Evolutionary conservation across 2,113 vertebrate genomes (phyloP).

Genomic region (Henicopernis longicauda): DNA sequence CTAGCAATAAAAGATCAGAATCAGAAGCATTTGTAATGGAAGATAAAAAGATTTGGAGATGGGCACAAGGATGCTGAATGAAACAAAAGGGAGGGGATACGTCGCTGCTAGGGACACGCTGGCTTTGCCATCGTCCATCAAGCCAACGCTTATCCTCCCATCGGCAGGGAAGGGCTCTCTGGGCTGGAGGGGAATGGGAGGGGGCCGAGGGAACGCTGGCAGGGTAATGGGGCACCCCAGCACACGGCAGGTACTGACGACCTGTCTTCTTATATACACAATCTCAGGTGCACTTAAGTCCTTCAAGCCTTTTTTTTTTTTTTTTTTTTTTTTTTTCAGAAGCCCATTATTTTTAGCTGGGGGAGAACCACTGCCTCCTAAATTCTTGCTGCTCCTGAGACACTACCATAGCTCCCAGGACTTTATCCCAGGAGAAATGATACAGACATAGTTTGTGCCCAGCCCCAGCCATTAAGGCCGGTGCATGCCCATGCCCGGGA

Average conservation of each 20-base stretch:
- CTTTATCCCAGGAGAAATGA: neutral
- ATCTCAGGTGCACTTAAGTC: neutral
- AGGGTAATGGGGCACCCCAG: neutral
- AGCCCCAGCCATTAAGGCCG: neutral
- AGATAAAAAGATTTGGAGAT: neutral
- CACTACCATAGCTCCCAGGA: neutral
- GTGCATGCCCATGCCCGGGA: accelerated
- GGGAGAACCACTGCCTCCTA: neutral
- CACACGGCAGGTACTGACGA: neutral
- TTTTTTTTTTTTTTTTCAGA: neutral
- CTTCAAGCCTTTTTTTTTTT: neutral
- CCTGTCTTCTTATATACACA: too few species aligned
- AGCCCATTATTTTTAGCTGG: neutral
- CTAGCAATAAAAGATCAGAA: neutral
- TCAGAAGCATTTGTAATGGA: neutral
- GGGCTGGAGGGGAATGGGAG: too few species aligned
- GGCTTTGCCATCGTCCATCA: accelerated
- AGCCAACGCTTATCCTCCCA: too few species aligned
- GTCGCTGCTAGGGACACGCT: accelerated
- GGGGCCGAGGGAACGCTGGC: too few species aligned
- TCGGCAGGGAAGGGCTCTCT: neutral
- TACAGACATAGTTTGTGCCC: accelerated
- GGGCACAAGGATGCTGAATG: neutral
- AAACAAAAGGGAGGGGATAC: neutral
- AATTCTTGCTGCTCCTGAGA: neutral